Base-by-base conservation (phyloP, 2,113 vertebrate genomes). In the Lamprotornis superbus region DNA sequence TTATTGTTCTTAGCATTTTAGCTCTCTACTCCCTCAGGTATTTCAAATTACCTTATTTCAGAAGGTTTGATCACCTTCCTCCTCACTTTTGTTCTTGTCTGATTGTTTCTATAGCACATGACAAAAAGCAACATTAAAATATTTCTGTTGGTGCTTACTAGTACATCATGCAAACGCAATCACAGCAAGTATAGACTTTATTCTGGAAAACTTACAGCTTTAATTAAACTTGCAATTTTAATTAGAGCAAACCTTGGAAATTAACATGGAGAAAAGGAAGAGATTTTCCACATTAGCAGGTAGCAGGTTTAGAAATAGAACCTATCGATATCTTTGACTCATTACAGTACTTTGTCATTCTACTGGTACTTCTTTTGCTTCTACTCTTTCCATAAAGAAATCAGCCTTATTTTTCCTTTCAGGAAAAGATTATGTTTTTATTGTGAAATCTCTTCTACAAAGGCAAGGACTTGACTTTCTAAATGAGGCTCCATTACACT, bases 161-260 rank as follows among this genome's bases (percentile, higher is more conserved):
- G 37, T 76, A 57, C 0, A 0, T 67, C 33, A 28, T 35, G 40
- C 44, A 95, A 85, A 40, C 12, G 76, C 55, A 52, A 49, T 55
- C 37, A 33, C 53, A 73, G 50, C 46, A 90, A 83, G 31, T 63
- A 55, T 3, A 65, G 63, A 25, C 60, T 91, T 71, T 85, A 46
- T 49, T 87, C 61, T 93, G 78, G 55, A 85, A 80, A 90, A 44
- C 50, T 74, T 83, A 77, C 50, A 59, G 46, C 46, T 94, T 79
- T 89, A 93, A 89, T 94, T 87, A 89, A 57, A 33, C 24, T 61
- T 89, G 57, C 23, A 70, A 69, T 73, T 94, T 91, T 65, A 93
- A 94, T 91, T 83, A 82, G 90, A 80, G 55, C 14, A 87, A 88
- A 50, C 10, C 35, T 85, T 83, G 46, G 87, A 91, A 88, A 55